phyloP scores from a whole-genome alignment of 2,113 vertebrate genomes.

The Ornithorhynchus anatinus region DNA sequence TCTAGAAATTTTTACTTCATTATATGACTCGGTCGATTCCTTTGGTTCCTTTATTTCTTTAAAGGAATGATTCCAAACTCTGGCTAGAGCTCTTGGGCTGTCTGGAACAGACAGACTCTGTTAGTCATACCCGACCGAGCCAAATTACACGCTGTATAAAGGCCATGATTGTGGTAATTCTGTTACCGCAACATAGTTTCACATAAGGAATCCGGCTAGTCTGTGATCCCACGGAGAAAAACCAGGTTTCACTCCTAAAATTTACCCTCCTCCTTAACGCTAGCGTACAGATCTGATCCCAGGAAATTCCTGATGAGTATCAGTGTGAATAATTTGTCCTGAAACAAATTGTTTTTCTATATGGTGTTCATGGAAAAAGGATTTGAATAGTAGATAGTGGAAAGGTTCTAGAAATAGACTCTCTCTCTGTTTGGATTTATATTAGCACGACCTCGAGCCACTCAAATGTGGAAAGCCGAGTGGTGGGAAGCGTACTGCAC shows the following conservation, averaged over 20 bases:
- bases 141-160: conserved; percentile 48
- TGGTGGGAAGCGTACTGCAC: too few species aligned
- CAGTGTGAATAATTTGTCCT: background rate
- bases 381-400: background rate
- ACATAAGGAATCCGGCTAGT: conserved; percentile 14
- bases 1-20: conserved; percentile 10
- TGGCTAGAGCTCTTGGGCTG: conserved; percentile 43
- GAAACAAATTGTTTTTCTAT: background rate
- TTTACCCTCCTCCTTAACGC: conserved; percentile 6
- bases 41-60: background rate
- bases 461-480: too few species aligned
- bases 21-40: background rate
- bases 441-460: too few species aligned
- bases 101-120: conserved; percentile 47
- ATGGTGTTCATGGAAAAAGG: background rate
- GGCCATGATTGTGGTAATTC: conserved; percentile 24
- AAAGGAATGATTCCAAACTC: conserved; percentile 45
- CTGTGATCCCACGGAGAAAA: conserved; percentile 2
- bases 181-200: conserved; percentile 20
- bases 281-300: background rate
- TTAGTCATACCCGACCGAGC: conserved; percentile 46
- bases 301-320: conserved; percentile 18
- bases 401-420: conserved; percentile 30
- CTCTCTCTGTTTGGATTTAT: background rate
- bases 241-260: background rate